These are phyloP conservation scores for Aix galericulata DNA, from an alignment of 2,113 vertebrate species.

Conservation along the genomic window DNA sequence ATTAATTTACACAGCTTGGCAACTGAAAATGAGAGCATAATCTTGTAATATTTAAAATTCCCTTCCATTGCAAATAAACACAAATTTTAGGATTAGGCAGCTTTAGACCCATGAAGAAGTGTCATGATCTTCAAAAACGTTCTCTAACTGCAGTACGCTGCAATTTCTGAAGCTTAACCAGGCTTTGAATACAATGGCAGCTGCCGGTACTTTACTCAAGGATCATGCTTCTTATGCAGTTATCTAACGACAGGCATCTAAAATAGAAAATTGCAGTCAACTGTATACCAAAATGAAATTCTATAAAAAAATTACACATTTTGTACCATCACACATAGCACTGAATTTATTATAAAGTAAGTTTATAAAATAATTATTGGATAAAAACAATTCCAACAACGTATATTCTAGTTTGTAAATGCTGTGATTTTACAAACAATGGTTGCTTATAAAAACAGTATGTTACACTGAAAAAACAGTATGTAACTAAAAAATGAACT, in stretches of 20 bases:
- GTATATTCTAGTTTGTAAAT: background rate
- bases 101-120: background rate
- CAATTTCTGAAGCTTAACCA: background rate
- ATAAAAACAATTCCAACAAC: background rate
- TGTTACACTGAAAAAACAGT: background rate
- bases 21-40: background rate
- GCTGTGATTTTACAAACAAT: too few relatives aligned
- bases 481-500: background rate
- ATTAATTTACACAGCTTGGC: background rate
- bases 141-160: accelerated
- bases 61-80: background rate
- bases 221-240: background rate
- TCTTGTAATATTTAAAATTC: background rate
- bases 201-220: background rate
- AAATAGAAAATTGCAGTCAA: background rate
- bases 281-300: background rate
- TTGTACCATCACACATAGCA: background rate
- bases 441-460: too few relatives aligned
- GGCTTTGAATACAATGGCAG: background rate
- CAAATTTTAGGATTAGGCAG: background rate
- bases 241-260: background rate
- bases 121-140: background rate
- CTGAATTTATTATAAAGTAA: background rate
- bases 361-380: background rate
- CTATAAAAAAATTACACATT: background rate